phyloP scores from a whole-genome alignment of 2,797 vertebrate species.

The Adelosebastes latens region DNA sequence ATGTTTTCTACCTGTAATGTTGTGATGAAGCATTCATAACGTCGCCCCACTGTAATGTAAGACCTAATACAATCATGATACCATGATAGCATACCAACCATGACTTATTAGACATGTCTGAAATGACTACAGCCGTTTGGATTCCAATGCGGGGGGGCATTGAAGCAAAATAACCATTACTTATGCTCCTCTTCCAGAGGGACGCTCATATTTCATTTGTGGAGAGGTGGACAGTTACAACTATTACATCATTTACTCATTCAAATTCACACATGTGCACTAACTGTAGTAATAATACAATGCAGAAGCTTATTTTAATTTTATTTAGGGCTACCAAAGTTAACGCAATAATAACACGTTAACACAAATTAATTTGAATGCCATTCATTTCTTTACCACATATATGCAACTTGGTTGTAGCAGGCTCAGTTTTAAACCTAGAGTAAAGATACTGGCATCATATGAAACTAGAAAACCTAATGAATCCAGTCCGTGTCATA shows the following conservation, averaged over 20 bases:
- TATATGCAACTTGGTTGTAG: too few relatives aligned
- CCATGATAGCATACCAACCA: neutral
- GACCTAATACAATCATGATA: neutral
- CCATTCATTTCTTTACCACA: too few relatives aligned
- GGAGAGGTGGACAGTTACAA: neutral
- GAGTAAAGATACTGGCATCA: too few relatives aligned
- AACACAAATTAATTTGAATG: too few relatives aligned
- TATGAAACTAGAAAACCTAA: too few relatives aligned
- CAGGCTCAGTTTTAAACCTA: too few relatives aligned
- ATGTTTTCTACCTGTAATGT: constrained; percentile 11
- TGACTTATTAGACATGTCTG: neutral
- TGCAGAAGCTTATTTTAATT: neutral
- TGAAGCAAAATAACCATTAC: neutral
- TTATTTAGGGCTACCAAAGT: neutral
- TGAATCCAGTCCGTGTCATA: too few relatives aligned
- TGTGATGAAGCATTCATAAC: neutral
- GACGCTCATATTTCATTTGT: neutral
- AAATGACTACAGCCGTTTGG: neutral
- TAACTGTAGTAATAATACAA: neutral
- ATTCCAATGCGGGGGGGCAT: neutral
- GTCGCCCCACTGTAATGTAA: neutral
- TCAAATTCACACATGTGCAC: neutral
- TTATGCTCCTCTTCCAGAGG: neutral
- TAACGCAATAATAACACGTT: too few relatives aligned
- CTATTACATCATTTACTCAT: neutral